Evolutionary conservation across 2,888 invertebrate genomes (phyloP), one percentile per base, ranked within the genome.

Genomic region (Petrolisthes manimaculis): DNA sequence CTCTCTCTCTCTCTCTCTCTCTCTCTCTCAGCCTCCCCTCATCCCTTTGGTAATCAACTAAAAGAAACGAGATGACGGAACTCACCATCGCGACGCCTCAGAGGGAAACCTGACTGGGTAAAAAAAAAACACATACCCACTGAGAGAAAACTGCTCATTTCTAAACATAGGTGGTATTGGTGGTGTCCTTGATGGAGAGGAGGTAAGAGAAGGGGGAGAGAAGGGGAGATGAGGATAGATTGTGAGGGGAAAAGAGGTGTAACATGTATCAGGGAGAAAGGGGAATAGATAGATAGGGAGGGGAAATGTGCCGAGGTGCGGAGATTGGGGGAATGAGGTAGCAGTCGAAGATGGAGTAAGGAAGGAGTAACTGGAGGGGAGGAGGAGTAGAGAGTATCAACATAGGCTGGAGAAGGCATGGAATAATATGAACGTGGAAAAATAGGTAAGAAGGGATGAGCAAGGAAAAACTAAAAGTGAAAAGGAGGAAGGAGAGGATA

Each of bases 131-230:
- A 21, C 24, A 54, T 55, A 80, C 5, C 80, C 21, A 21, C 61
- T 37, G 77, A 77, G 77, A 71, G 71, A 84, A 83, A 84, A 84
- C 84, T 84, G 84, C 84, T 84, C 84, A 84, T 84, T 84, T 84
- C 84, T 84, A 84, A 84, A 84, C 84, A 84, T 84, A 77, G 84
- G 84, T 77, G 84, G 84, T 84, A 84, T 84, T 84, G 84, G 84
- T 77, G 84, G 37, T 77, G 84, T 61, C 84, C 84, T 24, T 56
- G 77, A 54, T 37, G 83, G 54, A 54, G 51, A 37, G 21, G 81
- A 61, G 14, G n/a, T 4, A 37, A 24, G 24, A 14, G 67, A 5
- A 9, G 12, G 24, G 14, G 77, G n/a, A 55, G 55, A 24, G 81
- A 14, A 21, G 67, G 37, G 12, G 81, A 37, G 37, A 37, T 37